These are phyloP conservation scores for Plagodis pulveraria DNA, from an alignment of 2,888 invertebrate species.

Conservation along the genomic window DNA sequence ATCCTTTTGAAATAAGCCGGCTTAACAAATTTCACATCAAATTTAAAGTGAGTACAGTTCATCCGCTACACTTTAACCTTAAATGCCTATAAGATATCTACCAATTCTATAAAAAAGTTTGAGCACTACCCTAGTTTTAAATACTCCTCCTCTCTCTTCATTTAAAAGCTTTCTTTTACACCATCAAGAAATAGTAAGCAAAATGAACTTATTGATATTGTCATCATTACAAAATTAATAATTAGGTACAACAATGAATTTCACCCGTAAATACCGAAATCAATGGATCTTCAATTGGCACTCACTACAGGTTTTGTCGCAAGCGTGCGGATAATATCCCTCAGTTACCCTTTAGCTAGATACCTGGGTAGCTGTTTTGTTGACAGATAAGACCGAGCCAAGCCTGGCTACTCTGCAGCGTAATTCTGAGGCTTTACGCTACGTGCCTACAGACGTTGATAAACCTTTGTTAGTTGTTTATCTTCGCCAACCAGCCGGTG, in stretches of 20 bases:
- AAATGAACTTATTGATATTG: no score
- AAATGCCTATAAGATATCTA: no score
- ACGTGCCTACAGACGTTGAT: conserved; percentile 66
- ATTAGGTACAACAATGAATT: neutral
- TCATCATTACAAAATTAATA: no score
- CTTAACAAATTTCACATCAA: no score
- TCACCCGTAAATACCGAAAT: neutral
- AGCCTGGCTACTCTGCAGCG: conserved; percentile 54
- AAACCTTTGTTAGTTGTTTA: conserved; percentile 71
- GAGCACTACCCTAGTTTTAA: no score
- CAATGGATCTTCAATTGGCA: neutral
- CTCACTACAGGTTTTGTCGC: conserved; percentile 38
- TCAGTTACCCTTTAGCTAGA: conserved; percentile 44
- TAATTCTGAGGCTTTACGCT: conserved; percentile 67
- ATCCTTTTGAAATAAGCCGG: no score
- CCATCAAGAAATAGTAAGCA: no score
- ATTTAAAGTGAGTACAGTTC: no score
- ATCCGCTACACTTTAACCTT: no score
- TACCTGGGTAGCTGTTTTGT: conserved; percentile 62
- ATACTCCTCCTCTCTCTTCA: no score
- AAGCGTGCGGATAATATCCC: conserved; percentile 49
- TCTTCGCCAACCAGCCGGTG: conserved; percentile 56
- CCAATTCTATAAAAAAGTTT: no score
- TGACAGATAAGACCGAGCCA: conserved; percentile 74
- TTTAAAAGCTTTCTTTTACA: no score